Percentiles rank a stretch among this genome's conserved stretches.
Conservation (phyloP, 2,797 vertebrate genomes). For the Phrynocephalus forsythii region DNA sequence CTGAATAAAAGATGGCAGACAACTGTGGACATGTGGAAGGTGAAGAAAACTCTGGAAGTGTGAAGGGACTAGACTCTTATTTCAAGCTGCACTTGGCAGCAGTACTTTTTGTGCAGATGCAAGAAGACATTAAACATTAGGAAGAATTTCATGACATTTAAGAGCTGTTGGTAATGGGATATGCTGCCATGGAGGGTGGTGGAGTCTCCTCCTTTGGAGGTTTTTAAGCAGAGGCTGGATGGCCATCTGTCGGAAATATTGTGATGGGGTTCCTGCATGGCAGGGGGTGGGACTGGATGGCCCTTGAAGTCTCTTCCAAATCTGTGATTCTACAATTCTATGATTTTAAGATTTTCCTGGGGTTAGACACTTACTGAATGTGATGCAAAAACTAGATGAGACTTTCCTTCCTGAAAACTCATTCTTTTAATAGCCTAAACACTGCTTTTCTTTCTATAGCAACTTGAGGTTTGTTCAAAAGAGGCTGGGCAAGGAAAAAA, state of each 20-base stretch:
- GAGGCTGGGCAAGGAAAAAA: not conserved
- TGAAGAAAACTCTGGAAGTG: not conserved
- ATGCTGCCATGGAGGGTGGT: too few relatives aligned
- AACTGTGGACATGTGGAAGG: not conserved
- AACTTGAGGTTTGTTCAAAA: not conserved
- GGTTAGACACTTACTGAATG: not conserved
- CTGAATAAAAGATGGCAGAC: not conserved
- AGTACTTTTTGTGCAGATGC: not conserved
- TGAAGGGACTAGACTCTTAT: not conserved
- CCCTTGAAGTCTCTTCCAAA: too few relatives aligned
- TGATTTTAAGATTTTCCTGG: not conserved
- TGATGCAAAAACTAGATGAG: not conserved
- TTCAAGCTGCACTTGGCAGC: not conserved
- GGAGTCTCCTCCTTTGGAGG: too few relatives aligned
- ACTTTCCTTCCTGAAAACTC: not conserved
- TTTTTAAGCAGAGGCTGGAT: too few relatives aligned
- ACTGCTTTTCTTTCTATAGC: not conserved
- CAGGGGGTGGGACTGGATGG: too few relatives aligned
- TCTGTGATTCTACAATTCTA: too few relatives aligned
- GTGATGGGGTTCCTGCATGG: too few relatives aligned
- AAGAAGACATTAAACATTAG: too few relatives aligned
- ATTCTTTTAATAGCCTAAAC: not conserved
- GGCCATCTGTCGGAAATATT: too few relatives aligned
- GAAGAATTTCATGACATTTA: too few relatives aligned
- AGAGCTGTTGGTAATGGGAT: too few relatives aligned